Conservation (phyloP, 2,888 invertebrate genomes). For the Dorcus parallelipipedus region DNA sequence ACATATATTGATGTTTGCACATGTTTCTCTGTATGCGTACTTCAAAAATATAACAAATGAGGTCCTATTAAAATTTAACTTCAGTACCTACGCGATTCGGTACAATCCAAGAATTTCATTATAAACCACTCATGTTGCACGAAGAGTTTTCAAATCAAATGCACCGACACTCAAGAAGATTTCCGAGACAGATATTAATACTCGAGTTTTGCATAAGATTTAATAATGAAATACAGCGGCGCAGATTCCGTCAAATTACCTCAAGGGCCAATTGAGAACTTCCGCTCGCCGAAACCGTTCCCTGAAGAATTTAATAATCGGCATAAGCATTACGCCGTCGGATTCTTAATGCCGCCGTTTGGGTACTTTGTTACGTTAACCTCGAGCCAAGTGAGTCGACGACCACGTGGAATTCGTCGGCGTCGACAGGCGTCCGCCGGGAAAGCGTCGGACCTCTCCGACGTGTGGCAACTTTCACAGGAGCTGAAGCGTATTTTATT, state of each 20-base stretch:
- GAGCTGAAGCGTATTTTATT: constrained; percentile 34
- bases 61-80: too few relatives aligned
- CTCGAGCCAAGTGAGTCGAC: not conserved
- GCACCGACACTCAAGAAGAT: too few relatives aligned
- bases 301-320: constrained; percentile 14
- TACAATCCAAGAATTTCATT: too few relatives aligned
- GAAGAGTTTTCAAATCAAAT: too few relatives aligned
- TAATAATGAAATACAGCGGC: constrained; percentile 5
- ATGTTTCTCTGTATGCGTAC: too few relatives aligned
- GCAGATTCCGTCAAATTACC: constrained; percentile 12
- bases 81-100: too few relatives aligned
- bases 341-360: constrained; percentile 10
- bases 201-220: constrained; percentile 2
- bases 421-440: not conserved
- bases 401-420: not conserved
- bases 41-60: too few relatives aligned
- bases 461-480: not conserved
- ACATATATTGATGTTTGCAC: too few relatives aligned
- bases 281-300: constrained; percentile 7
- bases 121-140: too few relatives aligned
- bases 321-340: constrained; percentile 4
- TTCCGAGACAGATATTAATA: too few relatives aligned
- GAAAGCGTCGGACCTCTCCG: not conserved
- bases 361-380: constrained; percentile 4
- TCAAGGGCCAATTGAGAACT: constrained; percentile 7